Conservation (phyloP, 2,113 vertebrate genomes). For the Gasterosteus aculeatus region DNA sequence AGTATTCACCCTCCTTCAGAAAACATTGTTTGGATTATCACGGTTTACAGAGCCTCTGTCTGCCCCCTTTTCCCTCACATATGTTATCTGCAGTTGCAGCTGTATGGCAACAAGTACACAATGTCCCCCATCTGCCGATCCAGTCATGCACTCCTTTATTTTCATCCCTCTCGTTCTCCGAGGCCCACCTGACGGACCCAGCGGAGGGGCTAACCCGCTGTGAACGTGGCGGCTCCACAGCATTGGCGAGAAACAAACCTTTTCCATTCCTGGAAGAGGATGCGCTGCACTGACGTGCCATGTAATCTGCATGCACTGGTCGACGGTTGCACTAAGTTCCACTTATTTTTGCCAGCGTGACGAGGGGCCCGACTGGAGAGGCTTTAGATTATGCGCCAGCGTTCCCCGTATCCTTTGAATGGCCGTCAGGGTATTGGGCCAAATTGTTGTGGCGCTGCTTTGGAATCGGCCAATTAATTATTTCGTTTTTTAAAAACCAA, state of each 20-base stretch:
- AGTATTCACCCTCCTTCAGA: conserved; percentile 48
- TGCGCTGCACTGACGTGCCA: conserved; percentile 55
- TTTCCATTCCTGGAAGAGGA: conserved; percentile 52
- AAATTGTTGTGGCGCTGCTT: conserved; percentile 45
- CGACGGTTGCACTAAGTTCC: conserved; percentile 59
- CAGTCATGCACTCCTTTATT: conserved; percentile 71
- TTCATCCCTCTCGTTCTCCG: conserved; percentile 55
- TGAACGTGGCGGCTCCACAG: conserved; percentile 56
- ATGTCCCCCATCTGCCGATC: conserved; percentile 68
- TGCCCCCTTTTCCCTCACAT: conserved; percentile 61
- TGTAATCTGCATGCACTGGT: conserved; percentile 61
- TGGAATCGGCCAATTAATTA: conserved; percentile 45
- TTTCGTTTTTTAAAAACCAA: conserved; percentile 3
- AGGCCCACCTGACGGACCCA: conserved; percentile 66
- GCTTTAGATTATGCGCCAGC: conserved; percentile 59
- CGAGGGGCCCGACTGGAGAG: conserved; percentile 47
- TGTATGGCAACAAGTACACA: conserved; percentile 69
- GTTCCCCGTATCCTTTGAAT: conserved; percentile 46
- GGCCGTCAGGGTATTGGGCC: conserved; percentile 32
- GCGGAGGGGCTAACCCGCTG: conserved; percentile 64
- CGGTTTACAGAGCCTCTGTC: conserved; percentile 59
- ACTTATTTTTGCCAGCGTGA: conserved; percentile 53
- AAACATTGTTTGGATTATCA: conserved; percentile 64
- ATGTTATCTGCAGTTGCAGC: conserved; percentile 73
- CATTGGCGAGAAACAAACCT: conserved; percentile 51